These are phyloP conservation scores for Channa striata DNA, from an alignment of 2,797 vertebrate species.

Conservation along the genomic window DNA sequence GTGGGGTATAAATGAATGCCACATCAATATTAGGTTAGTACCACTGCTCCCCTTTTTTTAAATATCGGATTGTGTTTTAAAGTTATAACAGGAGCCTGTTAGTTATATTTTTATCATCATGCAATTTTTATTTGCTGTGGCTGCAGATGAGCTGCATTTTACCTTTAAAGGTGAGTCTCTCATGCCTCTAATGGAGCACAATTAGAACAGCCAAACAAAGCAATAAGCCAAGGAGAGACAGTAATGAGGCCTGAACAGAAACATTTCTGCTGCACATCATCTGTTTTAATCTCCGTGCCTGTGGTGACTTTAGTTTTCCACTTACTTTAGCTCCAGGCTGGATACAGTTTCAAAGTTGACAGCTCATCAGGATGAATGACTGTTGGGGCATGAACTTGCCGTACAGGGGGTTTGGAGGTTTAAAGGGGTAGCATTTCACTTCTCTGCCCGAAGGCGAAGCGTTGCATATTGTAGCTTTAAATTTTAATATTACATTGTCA, in stretches of 20 bases:
- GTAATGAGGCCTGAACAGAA: neutral
- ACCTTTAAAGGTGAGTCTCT: slow-evolving; percentile 8
- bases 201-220: neutral
- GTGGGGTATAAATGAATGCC: slow-evolving; percentile 19
- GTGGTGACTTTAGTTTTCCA: slow-evolving; percentile 18
- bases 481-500: slow-evolving; percentile 15
- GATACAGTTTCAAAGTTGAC: slow-evolving; percentile 36
- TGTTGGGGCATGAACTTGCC: slow-evolving; percentile 27
- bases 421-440: slow-evolving; percentile 9
- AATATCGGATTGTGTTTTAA: slow-evolving; percentile 14
- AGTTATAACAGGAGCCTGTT: neutral
- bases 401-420: slow-evolving; percentile 14
- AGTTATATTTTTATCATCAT: slow-evolving; percentile 5
- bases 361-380: slow-evolving; percentile 49
- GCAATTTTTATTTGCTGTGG: neutral
- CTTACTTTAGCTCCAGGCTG: slow-evolving; percentile 26
- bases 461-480: slow-evolving; percentile 32
- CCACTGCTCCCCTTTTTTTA: neutral
- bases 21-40: slow-evolving; percentile 6
- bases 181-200: slow-evolving; percentile 8
- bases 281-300: neutral
- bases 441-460: slow-evolving; percentile 31
- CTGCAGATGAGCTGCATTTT: neutral
- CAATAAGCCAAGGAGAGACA: neutral
- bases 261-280: neutral